Conservation (phyloP, 1,140 invertebrate species). For the Drosophila trapezifrons region DNA sequence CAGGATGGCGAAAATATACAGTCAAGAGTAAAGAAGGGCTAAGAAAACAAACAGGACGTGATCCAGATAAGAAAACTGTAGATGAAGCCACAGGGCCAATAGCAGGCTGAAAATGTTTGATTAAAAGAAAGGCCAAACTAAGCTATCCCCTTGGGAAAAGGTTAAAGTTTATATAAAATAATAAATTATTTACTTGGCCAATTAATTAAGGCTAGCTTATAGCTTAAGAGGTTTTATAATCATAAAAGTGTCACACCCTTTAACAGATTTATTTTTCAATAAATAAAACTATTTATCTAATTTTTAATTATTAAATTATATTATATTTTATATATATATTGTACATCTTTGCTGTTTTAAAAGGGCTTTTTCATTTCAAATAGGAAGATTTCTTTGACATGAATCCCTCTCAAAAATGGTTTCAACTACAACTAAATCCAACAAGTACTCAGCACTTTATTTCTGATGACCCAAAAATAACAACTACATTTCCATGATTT, state of each 20-base stretch:
- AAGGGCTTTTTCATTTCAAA: too few species aligned
- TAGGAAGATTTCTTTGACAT: neutral
- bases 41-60: slow-evolving; percentile 17
- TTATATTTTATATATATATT: too few species aligned
- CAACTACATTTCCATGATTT: slow-evolving; percentile 9
- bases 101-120: slow-evolving; percentile 12
- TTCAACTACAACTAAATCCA: neutral
- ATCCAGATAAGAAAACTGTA: slow-evolving; percentile 35
- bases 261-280: too few species aligned
- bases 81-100: slow-evolving; percentile 22
- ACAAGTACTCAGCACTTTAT: neutral
- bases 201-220: too few species aligned
- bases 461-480: neutral
- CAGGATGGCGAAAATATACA: neutral
- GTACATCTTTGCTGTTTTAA: too few species aligned
- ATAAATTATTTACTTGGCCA: too few species aligned
- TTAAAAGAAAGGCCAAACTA: slow-evolving; percentile 31
- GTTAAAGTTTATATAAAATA: slow-evolving; percentile 1
- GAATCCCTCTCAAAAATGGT: neutral
- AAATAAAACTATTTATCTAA: too few species aligned
- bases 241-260: too few species aligned
- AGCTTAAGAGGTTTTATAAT: too few species aligned
- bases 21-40: slow-evolving; percentile 35
- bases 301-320: too few species aligned
- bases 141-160: slow-evolving; percentile 2